Evolutionary conservation across 1,140 invertebrate species (phyloP).

Genomic region (Hylyphantes graminicola): DNA sequence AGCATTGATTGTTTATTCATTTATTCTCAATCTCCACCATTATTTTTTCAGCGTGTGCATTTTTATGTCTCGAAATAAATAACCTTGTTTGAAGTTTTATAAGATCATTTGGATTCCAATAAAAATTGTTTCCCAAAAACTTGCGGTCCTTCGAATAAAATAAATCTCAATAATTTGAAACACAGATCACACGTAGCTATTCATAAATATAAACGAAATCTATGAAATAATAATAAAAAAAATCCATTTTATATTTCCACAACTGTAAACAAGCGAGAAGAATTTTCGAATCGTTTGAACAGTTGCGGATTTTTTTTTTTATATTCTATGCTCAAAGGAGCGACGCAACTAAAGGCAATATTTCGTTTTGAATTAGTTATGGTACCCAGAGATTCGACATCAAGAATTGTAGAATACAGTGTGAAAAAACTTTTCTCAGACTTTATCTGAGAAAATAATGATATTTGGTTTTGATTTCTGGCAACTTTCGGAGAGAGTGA

Average conservation of each 20-base stretch:
- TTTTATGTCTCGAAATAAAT: too few species aligned
- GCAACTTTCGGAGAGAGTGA: too few species aligned
- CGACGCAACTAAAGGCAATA: not conserved
- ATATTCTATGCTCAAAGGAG: not conserved
- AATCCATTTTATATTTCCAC: not conserved
- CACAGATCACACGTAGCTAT: too few species aligned
- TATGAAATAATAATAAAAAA: constrained; percentile 15
- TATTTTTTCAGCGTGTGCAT: too few species aligned
- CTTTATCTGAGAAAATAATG: not conserved
- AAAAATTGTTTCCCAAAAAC: too few species aligned
- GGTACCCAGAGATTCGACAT: not conserved
- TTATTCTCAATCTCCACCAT: too few species aligned
- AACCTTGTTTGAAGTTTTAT: too few species aligned
- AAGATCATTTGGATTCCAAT: too few species aligned
- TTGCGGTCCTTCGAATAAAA: too few species aligned
- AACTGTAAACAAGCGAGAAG: constrained; percentile 24
- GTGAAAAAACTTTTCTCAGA: constrained; percentile 5
- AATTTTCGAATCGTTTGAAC: constrained; percentile 18
- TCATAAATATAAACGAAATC: too few species aligned
- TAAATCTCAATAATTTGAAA: too few species aligned
- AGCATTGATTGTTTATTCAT: too few species aligned
- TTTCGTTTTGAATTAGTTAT: constrained; percentile 7
- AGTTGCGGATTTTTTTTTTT: not conserved
- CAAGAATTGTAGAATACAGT: constrained; percentile 5
- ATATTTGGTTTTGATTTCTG: constrained; percentile 24